Base-by-base conservation (phyloP, 1,140 invertebrate species). In the Mya arenaria region DNA sequence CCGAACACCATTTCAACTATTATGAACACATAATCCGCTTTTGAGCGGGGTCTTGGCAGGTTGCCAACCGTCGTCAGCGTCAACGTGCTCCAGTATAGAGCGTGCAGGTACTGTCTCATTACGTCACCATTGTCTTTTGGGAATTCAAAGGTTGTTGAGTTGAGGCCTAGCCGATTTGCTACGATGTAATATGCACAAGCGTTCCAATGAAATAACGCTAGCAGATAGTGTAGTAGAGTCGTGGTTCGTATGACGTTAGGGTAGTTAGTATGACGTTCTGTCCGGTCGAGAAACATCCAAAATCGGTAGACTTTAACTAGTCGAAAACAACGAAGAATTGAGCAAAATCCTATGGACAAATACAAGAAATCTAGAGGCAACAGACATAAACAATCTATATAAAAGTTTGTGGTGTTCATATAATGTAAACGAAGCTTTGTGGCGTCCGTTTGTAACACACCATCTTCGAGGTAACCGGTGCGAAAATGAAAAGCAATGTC, bases 181-280 rank as follows among this genome's bases (percentile, higher is more conserved):
- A 92, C 87, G 19, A 91, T 85, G 94, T 98, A 97, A 94, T 98
- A 98, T 90, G 99, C 94, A 94, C 98, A 99, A 86, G 98, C 98
- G 93, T 99, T 99, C 98, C 98, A 99, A 95, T 99, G 98, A 94
- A 99, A 99, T 93, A 99, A 98, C 93, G 98, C 97, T 93, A 99
- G 94, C 88, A 99, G 95, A 94, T 99, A 99, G 94, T 99, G 98
- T 92, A 98, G 97, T 87, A 99, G 95, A 89, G 97, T 97, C 8
- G 93, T 95, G 79, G 97, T 98, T 86, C 98, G 96, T 94, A 99
- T 91, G 6, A 99, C 95, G 94, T 99, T 99, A 78, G 98, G 98
- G 94, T 99, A 99, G 94, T 99, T 99, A 60, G 98, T 99, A 92
- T 99, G 98, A 84, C 98, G 95, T 92, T 99, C 98, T 55, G 98